Evolutionary conservation across 2,888 invertebrate species (phyloP).

Genomic region (Zygothrica quintamaculata): DNA sequence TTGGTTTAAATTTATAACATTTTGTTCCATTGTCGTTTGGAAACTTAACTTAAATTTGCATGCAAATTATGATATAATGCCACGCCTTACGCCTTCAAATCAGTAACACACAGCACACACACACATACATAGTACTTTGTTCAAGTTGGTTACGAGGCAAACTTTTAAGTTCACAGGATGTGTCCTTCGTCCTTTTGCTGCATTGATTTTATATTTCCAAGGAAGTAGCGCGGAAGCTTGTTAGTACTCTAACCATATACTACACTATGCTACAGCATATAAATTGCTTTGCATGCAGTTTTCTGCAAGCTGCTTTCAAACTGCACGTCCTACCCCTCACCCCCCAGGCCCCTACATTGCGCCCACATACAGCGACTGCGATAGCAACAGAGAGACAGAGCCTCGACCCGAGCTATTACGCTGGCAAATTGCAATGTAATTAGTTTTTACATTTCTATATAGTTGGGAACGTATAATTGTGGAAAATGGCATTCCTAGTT

Average conservation of each 20-base stretch:
- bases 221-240: slow-evolving; percentile 78
- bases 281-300: slow-evolving; percentile 81
- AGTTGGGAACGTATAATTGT: slow-evolving; percentile 76
- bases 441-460: slow-evolving; percentile 79
- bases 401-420: slow-evolving; percentile 70
- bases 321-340: background rate
- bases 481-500: slow-evolving; percentile 79
- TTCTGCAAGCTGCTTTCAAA: slow-evolving; percentile 23
- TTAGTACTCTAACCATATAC: slow-evolving; percentile 47
- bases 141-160: slow-evolving; percentile 43
- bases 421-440: slow-evolving; percentile 82
- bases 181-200: slow-evolving; percentile 63
- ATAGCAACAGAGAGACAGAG: slow-evolving; percentile 56
- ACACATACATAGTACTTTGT: slow-evolving; percentile 24
- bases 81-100: slow-evolving; percentile 42
- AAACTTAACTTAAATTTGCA: too few species aligned
- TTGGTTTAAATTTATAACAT: too few species aligned
- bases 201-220: slow-evolving; percentile 79
- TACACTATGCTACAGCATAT: slow-evolving; percentile 22
- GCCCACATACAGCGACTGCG: slow-evolving; percentile 32
- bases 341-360: too few species aligned
- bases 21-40: slow-evolving; percentile 13
- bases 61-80: slow-evolving; percentile 73
- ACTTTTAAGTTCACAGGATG: slow-evolving; percentile 64
- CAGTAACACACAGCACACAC: background rate